A percentile compares a stretch with the other conserved stretches of the same genome.
These are phyloP conservation scores for Nineta flava DNA, from an alignment of 2,888 invertebrate genomes.

Conservation along the genomic window DNA sequence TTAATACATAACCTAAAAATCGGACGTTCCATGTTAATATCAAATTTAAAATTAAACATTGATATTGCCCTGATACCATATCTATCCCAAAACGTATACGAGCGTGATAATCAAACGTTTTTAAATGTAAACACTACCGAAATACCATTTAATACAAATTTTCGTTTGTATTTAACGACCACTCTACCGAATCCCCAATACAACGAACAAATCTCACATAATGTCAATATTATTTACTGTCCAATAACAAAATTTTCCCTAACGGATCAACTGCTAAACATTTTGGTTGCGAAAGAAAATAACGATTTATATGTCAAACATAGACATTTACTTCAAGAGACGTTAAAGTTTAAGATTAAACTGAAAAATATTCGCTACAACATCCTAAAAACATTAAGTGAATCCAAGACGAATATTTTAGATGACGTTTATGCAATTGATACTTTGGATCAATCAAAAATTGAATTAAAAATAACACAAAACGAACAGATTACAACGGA, in stretches of 20 bases:
- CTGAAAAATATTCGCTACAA: constrained; percentile 77
- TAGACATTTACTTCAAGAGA: constrained; percentile 59
- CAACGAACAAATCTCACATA: constrained; percentile 67
- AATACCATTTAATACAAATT: constrained; percentile 58
- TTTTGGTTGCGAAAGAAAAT: constrained; percentile 70
- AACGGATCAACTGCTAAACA: constrained; percentile 69
- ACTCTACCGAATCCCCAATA: constrained; percentile 75
- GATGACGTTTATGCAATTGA: constrained; percentile 84
- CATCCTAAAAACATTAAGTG: constrained; percentile 68
- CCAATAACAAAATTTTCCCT: constrained; percentile 67
- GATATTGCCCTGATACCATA: constrained; percentile 67
- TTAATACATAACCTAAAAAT: constrained; percentile 59
- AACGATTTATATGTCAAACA: constrained; percentile 70
- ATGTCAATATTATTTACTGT: constrained; percentile 71
- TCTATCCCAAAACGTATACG: constrained; percentile 55
- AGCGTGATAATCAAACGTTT: constrained; percentile 55
- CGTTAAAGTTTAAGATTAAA: constrained; percentile 64
- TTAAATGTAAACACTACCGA: constrained; percentile 64
- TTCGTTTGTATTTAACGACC: constrained; percentile 66
- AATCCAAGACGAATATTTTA: constrained; percentile 72
- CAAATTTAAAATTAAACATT: constrained; percentile 60
- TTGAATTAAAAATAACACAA: constrained; percentile 62
- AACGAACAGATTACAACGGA: constrained; percentile 65
- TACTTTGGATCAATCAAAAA: constrained; percentile 73
- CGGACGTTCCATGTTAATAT: constrained; percentile 61